These are phyloP conservation scores for Hyla sarda DNA, from an alignment of 2,113 vertebrate species.

Conservation along the genomic window DNA sequence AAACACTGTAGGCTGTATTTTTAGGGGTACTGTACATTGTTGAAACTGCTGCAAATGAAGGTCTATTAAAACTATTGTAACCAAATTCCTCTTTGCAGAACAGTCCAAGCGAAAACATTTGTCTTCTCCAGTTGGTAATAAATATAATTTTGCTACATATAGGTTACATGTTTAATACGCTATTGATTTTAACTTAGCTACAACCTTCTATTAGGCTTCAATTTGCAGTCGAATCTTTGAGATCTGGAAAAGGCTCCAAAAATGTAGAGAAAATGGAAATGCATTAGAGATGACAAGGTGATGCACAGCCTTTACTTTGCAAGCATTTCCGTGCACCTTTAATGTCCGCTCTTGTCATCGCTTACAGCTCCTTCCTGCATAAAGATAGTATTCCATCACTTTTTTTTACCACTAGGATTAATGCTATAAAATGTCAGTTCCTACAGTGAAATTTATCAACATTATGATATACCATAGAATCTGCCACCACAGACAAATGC, in stretches of 20 bases:
- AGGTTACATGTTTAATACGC: background rate
- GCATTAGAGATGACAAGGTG: constrained; percentile 33
- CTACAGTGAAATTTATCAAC: constrained; percentile 83
- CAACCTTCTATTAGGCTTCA: background rate
- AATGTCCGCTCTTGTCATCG: constrained; percentile 43
- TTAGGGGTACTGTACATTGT: background rate
- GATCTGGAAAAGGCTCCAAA: background rate
- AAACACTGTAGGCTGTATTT: no score
- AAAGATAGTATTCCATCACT: constrained; percentile 68
- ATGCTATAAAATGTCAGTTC: constrained; percentile 81
- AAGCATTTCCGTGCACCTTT: constrained; percentile 29
- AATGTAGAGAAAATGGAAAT: constrained; percentile 26
- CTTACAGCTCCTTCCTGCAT: constrained; percentile 58
- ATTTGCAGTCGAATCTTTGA: background rate
- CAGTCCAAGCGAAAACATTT: background rate
- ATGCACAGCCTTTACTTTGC: constrained; percentile 31
- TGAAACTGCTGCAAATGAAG: background rate
- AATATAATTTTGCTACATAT: background rate
- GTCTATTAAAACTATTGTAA: background rate
- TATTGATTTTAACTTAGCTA: background rate
- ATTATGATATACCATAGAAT: constrained; percentile 87
- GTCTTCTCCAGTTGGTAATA: background rate
- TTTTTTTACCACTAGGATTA: constrained; percentile 77
- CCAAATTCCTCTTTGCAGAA: background rate
- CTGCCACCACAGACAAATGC: constrained; percentile 86